phyloP scores from a whole-genome alignment of 2,797 vertebrate species.

The Tachyglossus aculeatus region DNA sequence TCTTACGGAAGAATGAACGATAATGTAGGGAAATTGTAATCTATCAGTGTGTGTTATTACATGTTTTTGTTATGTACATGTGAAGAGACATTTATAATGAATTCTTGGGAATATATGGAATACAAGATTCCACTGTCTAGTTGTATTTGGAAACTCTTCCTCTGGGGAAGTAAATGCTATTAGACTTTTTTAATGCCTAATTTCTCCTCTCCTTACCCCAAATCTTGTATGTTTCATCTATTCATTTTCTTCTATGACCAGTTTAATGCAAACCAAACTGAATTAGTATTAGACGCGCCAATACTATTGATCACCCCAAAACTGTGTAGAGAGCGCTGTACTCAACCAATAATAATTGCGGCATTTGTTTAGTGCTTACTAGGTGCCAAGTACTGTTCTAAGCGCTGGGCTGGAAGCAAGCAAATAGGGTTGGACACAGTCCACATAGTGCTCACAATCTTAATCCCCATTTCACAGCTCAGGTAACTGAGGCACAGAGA shows the following conservation, averaged over 20 bases:
- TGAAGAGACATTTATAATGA: slow-evolving; percentile 26
- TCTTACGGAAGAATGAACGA: slow-evolving; percentile 35
- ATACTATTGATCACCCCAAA: no score
- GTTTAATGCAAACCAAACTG: no score
- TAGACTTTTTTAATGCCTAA: slow-evolving; percentile 17
- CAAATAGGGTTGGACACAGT: no score
- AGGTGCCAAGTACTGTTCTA: no score
- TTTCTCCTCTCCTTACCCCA: not conserved
- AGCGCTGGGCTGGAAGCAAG: no score
- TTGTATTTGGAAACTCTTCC: not conserved
- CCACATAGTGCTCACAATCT: no score
- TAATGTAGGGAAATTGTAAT: slow-evolving; percentile 30
- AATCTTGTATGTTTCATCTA: not conserved
- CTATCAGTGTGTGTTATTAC: not conserved
- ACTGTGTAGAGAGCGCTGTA: no score
- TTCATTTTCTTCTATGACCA: slow-evolving; percentile 43
- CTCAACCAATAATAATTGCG: no score
- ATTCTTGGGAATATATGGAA: slow-evolving; percentile 8
- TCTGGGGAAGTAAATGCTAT: not conserved
- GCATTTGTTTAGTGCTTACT: no score
- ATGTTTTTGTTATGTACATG: slow-evolving; percentile 38
- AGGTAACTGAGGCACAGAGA: no score
- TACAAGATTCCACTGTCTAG: not conserved
- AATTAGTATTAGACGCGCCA: no score
- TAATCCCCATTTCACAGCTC: no score